Base-by-base conservation (phyloP, 2,797 vertebrate genomes). In the Macroramphosus scolopax region DNA sequence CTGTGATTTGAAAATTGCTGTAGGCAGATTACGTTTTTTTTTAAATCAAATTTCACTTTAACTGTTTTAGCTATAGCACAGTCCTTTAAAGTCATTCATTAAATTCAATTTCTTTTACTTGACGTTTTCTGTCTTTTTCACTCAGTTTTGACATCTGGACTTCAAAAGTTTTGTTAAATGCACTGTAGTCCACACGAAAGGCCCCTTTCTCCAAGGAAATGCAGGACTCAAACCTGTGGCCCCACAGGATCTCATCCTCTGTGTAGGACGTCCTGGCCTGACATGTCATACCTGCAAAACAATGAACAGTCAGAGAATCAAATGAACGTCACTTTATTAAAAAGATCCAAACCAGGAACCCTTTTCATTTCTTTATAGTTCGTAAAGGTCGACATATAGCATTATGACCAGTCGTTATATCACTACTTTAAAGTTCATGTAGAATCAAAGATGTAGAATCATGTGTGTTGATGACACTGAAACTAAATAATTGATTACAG, bases 221-320 rank as follows among this genome's bases (percentile, higher is more conserved):
- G 74, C 91, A 93, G 1, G 90, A 91, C 61, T 93, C 91, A 0
- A 93, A 93, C 11, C 89, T 87, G 42, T 92, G 83, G 2, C 91
- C 92, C 92, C 92, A 93, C 35, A 92, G 83, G 63, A 92, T 87
- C 77, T 92, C 90, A 0, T 91, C 89, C 52, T 91, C 88, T 0
- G 83, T 88, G 76, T 92, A 93, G 0, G 91, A 94, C 1, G 91
- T 92, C 54, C 90, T 89, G 6, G 91, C 92, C 71, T 93, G 92
- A 70, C 92, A 93, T 0, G 92, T 93, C 92, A 94, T 92, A 34
- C 91, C 92, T 93, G 77, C 0, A 2, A 57, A 1, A 36, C 63
- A 50, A 57, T 1, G 38, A 49, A 26, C 5, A 11, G 30, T 34
- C 16, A 46, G 4, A 13, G 6, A 14, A 25, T 45, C 16, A n/a